Evolutionary conservation across 2,113 vertebrate genomes (phyloP), one percentile per base, ranked within the genome.

Genomic region (Manacus vitellinus): DNA sequence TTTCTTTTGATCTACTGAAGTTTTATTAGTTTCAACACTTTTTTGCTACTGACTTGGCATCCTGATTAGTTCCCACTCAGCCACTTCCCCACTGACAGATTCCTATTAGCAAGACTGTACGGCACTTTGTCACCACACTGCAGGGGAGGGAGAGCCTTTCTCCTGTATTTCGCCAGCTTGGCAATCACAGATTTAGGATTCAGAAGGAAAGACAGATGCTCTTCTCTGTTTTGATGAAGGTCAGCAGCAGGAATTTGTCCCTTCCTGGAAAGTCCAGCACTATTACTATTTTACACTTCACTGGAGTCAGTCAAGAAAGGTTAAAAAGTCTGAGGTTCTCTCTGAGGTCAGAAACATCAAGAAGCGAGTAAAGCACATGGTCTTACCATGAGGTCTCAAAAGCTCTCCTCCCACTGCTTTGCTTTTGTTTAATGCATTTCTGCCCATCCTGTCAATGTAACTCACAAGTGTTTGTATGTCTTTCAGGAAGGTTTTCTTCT

Each of bases 321-420:
- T 88, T 91, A 78, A 83, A 68, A 95, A 89, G 54, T 41, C 52
- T 68, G 52, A 94, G 70, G 68, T 56, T 93, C 82, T 44, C 41
- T 71, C 67, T 33, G 19, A 89, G 78, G 89, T 85, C 78, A 95
- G 78, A 92, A 94, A 67, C 28, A 91, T 33, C 41, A 78, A 83
- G 66, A 65, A 76, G 21, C 0, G 0, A 79, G 30, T 77, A 86
- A 86, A 66, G 58, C 1, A 1, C 54, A 41, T 2, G 24, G 62
- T 81, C 65, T 81, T 86, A 66, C 65, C 61, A 49, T 21, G 63
- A 54, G 24, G 54, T 59, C 79, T 90, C 79, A 81, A 47, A 86
- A 88, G 46, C 44, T 74, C 39, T 93, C 61, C 56, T 93, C 52
- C 59, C 41, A 67, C 39, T 67, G 67, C 59, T 86, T 67, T 74